Evolutionary conservation across 2,113 vertebrate species (phyloP).

Genomic region (Gorilla gorilla): DNA sequence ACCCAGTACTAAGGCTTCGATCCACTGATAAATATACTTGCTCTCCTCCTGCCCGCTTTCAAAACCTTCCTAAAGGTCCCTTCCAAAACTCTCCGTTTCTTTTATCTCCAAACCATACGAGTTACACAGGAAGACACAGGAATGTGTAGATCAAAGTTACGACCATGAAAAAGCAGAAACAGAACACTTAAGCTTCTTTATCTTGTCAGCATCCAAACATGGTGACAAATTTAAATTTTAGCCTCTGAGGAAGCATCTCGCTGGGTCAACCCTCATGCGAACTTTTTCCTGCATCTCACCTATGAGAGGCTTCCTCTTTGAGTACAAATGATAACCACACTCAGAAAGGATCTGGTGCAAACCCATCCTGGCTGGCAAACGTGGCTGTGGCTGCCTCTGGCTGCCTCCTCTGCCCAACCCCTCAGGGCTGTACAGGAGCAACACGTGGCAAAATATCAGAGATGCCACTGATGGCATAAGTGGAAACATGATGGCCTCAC

Average conservation of each 20-base stretch:
- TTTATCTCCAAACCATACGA: neutral
- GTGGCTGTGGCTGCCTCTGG: neutral
- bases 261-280: neutral
- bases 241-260: neutral
- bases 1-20: neutral
- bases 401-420: fast-evolving
- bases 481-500: neutral
- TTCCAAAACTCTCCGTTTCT: neutral
- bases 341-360: neutral
- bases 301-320: neutral
- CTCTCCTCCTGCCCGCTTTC: neutral
- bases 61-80: neutral
- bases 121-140: neutral
- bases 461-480: neutral
- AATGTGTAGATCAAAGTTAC: neutral
- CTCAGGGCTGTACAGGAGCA: neutral
- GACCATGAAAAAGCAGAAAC: neutral
- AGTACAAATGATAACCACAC: neutral
- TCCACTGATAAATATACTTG: neutral
- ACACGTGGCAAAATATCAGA: neutral
- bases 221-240: neutral
- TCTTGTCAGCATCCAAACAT: neutral
- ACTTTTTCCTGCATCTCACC: neutral
- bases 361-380: neutral
- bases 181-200: neutral